Conservation (phyloP, 2,888 invertebrate species). For the Agonopterix subpropinquella region DNA sequence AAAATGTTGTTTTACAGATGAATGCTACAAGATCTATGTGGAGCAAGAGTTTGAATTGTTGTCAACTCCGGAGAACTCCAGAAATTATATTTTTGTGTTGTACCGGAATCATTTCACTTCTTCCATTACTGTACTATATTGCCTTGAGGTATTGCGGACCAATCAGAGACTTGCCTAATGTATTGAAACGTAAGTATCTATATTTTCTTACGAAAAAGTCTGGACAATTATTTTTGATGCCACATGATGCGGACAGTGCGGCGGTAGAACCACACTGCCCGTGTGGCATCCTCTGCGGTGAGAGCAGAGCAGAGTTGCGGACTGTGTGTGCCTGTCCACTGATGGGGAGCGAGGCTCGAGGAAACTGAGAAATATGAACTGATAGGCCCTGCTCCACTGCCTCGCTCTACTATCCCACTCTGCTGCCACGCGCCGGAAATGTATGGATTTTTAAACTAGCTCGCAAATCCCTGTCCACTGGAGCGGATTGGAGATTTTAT, state of each 20-base stretch:
- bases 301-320: no score
- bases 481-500: no score
- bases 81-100: slow-evolving; percentile 75
- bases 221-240: neutral
- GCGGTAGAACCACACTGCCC: no score
- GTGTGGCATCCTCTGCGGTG: no score
- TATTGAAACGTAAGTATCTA: slow-evolving; percentile 58
- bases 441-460: no score
- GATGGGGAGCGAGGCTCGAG: no score
- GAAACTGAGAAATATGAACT: no score
- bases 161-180: slow-evolving; percentile 61
- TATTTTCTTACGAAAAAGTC: neutral
- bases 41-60: slow-evolving; percentile 76
- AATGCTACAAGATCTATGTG: slow-evolving; percentile 78
- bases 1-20: slow-evolving; percentile 64
- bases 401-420: no score
- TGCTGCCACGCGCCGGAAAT: no score
- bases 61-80: slow-evolving; percentile 69
- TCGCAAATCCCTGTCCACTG: no score
- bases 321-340: no score
- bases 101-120: slow-evolving; percentile 61
- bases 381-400: no score
- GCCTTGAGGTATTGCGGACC: slow-evolving; percentile 68
- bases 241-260: neutral
- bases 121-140: slow-evolving; percentile 76